phyloP scores from a whole-genome alignment of 2,888 invertebrate species.

The Apotomis capreana region DNA sequence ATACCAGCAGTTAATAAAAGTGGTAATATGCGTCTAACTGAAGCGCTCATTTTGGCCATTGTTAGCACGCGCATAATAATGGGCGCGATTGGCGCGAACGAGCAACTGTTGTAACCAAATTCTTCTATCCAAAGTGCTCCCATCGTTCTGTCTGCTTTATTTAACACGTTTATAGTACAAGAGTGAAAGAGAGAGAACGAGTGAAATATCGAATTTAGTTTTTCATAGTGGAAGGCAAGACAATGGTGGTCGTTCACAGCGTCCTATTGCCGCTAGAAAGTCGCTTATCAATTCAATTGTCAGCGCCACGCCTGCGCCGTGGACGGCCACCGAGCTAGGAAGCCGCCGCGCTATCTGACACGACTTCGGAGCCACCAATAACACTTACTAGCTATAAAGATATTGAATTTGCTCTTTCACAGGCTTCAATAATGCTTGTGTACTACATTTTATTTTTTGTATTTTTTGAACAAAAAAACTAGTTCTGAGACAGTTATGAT shows the following conservation, averaged over 20 bases:
- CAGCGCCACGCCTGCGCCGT: slow-evolving; percentile 66
- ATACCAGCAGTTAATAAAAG: background rate
- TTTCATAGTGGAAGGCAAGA: slow-evolving; percentile 34
- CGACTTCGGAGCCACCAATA: slow-evolving; percentile 5
- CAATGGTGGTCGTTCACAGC: slow-evolving; percentile 36
- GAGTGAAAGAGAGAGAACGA: background rate
- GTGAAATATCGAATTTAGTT: slow-evolving; percentile 4
- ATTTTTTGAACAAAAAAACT: too few relatives aligned
- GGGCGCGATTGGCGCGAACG: background rate
- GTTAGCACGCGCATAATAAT: background rate
- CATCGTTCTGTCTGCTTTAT: background rate
- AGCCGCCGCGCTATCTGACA: slow-evolving; percentile 28
- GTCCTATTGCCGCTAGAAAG: slow-evolving; percentile 62
- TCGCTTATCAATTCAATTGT: slow-evolving; percentile 80
- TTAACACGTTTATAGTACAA: background rate
- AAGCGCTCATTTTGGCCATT: slow-evolving; percentile 16
- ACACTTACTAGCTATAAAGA: background rate
- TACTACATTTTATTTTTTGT: too few relatives aligned
- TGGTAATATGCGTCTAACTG: background rate
- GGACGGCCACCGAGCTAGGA: slow-evolving; percentile 47
- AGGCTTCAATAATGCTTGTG: background rate
- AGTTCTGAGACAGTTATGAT: too few relatives aligned
- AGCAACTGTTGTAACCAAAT: background rate
- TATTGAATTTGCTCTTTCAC: background rate
- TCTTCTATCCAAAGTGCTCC: background rate